Percentiles rank a stretch among this genome's conserved stretches.
Conservation (phyloP, 2,797 vertebrate species). For the Poeciliopsis gracilis region DNA sequence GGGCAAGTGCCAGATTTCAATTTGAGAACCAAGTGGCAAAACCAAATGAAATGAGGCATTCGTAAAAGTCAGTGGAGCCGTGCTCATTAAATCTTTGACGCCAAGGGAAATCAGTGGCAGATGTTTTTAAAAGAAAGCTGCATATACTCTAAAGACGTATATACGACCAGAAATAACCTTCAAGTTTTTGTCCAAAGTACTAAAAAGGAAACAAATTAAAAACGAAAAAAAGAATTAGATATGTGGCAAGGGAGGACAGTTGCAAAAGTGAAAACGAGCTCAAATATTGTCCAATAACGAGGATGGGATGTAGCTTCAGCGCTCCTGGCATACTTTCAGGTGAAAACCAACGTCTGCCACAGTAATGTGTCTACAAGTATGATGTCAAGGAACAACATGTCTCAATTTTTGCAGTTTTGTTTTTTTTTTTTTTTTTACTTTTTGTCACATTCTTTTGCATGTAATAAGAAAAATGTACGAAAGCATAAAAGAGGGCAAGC, state of each 20-base stretch:
- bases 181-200: constrained; percentile 57
- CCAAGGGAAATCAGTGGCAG: constrained; percentile 81
- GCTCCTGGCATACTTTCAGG: constrained; percentile 9
- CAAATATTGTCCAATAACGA: constrained; percentile 20
- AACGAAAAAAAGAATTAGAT: constrained; percentile 13
- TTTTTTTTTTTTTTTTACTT: background rate
- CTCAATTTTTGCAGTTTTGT: background rate
- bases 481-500: background rate
- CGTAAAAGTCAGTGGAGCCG: constrained; percentile 70
- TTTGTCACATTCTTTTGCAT: background rate
- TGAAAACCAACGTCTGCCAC: background rate
- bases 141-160: constrained; percentile 54
- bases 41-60: constrained; percentile 74
- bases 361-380: background rate
- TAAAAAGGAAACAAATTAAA: constrained; percentile 36
- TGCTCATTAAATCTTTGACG: constrained; percentile 81
- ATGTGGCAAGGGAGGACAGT: constrained; percentile 17
- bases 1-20: constrained; percentile 56
- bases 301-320: constrained; percentile 11
- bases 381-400: background rate
- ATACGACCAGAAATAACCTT: constrained; percentile 65
- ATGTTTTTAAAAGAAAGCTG: constrained; percentile 75
- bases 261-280: background rate
- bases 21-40: constrained; percentile 58
- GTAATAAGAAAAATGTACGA: background rate